Evolutionary conservation across 2,113 vertebrate genomes (phyloP).

Genomic region (Aptenodytes forsteri): DNA sequence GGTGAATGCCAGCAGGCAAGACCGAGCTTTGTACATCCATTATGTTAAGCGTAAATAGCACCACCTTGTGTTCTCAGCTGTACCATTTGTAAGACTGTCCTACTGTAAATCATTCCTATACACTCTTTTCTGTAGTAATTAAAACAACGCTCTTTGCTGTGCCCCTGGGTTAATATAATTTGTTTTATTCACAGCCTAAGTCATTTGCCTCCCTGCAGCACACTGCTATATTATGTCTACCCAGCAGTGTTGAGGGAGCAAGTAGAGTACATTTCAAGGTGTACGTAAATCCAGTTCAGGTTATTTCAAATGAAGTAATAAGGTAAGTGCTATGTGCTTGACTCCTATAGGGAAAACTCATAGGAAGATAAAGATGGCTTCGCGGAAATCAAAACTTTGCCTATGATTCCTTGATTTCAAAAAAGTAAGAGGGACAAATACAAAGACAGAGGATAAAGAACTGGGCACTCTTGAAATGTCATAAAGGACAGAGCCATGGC

Average conservation of each 20-base stretch:
- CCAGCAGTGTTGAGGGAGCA: conserved; percentile 4
- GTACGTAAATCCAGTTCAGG: conserved; percentile 11
- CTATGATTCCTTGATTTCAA: neutral
- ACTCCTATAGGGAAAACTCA: neutral
- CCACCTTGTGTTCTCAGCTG: neutral
- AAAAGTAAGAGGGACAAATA: neutral
- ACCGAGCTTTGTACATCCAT: accelerated
- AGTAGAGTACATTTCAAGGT: conserved; percentile 32
- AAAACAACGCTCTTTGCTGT: conserved; percentile 10
- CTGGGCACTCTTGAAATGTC: neutral
- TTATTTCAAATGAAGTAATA: conserved; percentile 42
- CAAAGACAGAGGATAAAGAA: neutral
- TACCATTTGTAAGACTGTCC: neutral
- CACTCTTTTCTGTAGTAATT: conserved; percentile 19
- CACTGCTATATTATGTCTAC: neutral
- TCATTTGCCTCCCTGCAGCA: conserved; percentile 24
- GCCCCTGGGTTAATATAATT: conserved; percentile 52
- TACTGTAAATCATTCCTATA: neutral
- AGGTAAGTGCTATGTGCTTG: neutral
- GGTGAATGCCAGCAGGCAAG: neutral
- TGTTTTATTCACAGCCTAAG: conserved; percentile 51
- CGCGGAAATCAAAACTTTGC: neutral
- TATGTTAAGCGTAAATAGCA: neutral
- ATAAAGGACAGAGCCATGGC: neutral
- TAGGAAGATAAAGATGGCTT: neutral